Base-by-base conservation (phyloP, 2,113 vertebrate species). In the Enhydra lutris region DNA sequence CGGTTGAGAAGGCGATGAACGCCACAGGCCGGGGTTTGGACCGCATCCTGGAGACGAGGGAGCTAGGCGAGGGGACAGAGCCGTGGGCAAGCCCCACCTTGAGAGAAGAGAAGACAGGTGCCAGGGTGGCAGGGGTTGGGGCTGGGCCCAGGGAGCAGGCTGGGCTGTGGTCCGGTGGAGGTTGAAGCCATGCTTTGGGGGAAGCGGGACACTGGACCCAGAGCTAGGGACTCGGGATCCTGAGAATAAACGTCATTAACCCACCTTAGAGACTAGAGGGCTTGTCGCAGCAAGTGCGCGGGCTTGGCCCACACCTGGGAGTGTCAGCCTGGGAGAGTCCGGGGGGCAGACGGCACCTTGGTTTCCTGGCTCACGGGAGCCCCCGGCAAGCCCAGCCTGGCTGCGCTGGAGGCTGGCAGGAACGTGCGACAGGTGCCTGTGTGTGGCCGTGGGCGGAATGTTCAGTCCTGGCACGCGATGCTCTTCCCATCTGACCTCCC, bases 391-490 rank as follows among this genome's bases (percentile, higher is more conserved):
- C 63, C 13, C 6, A 21, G n/a, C 52, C 74, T 1, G 21, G 52
- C 55, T 24, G 6, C 2, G 86, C 6, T 11, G 12, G 4, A 13
- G 45, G 42, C 29, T 36, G 50, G 55, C 1, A 0, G 47, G 80
- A 57, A 45, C 0, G 0, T 3, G 20, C 7, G 7, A 3, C 39
- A 8, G 1, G 0, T 4, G 12, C 2, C 0, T 36, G 29, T 1
- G 4, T 2, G 9, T 0, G 42, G 13, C 4, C 5, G 11, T 34
- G 74, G 9, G 39, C 55, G 0, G 23, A 34, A 13, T 1, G 1
- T 4, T 52, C 6, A 0, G 1, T 4, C 57, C 42, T 2, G 13
- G 36, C 9, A 15, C 1, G 42, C 0, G 0, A 20, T 17, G 59
- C 34, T 52, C 14, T 7, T 39, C 65, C 15, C 0, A 0, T 31